These are phyloP conservation scores for Polyommatus iphigenia DNA, from an alignment of 2,888 invertebrate species.

Conservation along the genomic window DNA sequence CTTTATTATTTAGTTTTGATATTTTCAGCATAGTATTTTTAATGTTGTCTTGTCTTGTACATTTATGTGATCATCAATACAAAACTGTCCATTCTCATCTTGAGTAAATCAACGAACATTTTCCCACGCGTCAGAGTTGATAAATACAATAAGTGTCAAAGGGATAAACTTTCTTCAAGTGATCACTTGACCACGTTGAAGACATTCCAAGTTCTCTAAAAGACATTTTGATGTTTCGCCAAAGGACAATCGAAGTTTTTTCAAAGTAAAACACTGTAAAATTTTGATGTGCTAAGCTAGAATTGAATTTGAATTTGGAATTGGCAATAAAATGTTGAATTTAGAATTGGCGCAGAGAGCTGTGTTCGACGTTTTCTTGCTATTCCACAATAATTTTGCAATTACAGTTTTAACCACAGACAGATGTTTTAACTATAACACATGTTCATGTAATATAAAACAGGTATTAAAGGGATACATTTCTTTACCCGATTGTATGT, in stretches of 20 bases:
- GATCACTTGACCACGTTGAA: not conserved
- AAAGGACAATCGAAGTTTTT: no score
- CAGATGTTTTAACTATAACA: no score
- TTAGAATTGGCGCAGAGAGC: no score
- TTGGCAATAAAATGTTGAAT: no score
- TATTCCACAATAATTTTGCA: no score
- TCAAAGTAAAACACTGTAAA: no score
- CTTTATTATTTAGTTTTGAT: no score
- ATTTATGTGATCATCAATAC: not conserved
- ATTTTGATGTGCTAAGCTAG: no score
- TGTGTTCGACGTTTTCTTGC: no score
- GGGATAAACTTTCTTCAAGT: not conserved
- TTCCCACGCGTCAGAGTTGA: not conserved
- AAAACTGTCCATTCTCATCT: not conserved
- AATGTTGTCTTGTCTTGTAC: not conserved
- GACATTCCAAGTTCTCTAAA: not conserved
- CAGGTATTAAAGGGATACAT: not conserved
- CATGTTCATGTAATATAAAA: no score
- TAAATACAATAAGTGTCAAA: conserved; percentile 6
- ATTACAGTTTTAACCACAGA: no score
- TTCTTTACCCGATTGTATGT: not conserved
- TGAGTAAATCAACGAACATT: not conserved
- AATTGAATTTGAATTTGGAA: no score
- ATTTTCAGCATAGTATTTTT: not conserved
- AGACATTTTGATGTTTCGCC: not conserved